Conservation (phyloP, 1,140 invertebrate genomes). For the Drosophila pseudoobscura region DNA sequence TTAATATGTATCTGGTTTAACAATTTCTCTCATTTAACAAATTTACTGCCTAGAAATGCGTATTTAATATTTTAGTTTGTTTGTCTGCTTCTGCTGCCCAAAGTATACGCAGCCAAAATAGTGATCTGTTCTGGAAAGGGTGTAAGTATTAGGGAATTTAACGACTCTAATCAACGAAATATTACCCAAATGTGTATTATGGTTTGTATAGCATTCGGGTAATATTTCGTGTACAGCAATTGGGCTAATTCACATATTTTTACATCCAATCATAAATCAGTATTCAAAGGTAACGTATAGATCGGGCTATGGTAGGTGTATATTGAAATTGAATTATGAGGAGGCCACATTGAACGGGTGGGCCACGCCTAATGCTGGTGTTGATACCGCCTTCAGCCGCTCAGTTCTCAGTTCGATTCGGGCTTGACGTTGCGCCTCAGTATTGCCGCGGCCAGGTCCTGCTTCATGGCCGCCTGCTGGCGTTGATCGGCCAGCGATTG, state of each 20-base stretch:
- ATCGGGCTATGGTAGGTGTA: constrained; percentile 19
- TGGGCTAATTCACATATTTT: constrained; percentile 22
- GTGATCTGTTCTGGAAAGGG: not conserved
- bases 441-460: constrained; percentile 93
- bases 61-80: constrained; percentile 42
- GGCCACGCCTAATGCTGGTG: constrained; percentile 32
- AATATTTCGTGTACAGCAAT: not conserved
- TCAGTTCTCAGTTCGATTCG: constrained; percentile 73
- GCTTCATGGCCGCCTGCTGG: constrained; percentile 92
- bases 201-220: not conserved
- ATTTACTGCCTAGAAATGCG: constrained; percentile 79
- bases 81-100: constrained; percentile 16
- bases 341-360: constrained; percentile 16
- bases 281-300: constrained; percentile 3
- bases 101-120: not conserved
- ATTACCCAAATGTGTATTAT: constrained; percentile 8
- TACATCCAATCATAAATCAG: not conserved
- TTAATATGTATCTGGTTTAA: constrained; percentile 62
- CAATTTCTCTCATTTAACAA: constrained; percentile 70
- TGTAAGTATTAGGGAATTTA: constrained; percentile 23
- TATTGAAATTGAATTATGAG: constrained; percentile 53
- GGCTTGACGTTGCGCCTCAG: constrained; percentile 86
- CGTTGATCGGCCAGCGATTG: constrained; percentile 92
- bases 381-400: constrained; percentile 37
- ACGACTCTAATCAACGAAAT: not conserved